A percentile compares a stretch with the other conserved stretches of the same genome.
phyloP scores from a whole-genome alignment of 2,888 invertebrate species.

The Colostygia pectinataria region DNA sequence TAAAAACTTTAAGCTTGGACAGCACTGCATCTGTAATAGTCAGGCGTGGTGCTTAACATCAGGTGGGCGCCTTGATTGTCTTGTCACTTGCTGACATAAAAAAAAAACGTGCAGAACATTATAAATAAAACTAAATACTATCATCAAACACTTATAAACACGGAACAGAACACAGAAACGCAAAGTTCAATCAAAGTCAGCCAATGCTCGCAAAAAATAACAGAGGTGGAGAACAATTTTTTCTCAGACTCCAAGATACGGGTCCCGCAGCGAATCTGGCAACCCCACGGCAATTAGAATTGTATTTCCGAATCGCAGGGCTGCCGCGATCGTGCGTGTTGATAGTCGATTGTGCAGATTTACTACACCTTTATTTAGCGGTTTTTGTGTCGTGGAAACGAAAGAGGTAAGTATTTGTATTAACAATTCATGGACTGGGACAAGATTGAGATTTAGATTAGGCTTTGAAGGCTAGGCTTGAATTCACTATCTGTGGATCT shows the following conservation, averaged over 20 bases:
- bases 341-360: conserved; percentile 30
- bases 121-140: too few species aligned
- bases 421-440: too few species aligned
- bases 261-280: conserved; percentile 57
- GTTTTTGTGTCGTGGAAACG: conserved; percentile 23
- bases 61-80: too few species aligned
- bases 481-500: too few species aligned
- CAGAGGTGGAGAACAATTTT: conserved; percentile 4
- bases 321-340: conserved; percentile 33
- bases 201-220: conserved; percentile 26
- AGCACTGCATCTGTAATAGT: too few species aligned
- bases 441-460: too few species aligned
- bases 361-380: conserved; percentile 25
- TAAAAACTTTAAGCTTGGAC: too few species aligned
- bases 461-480: too few species aligned
- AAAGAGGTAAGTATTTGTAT: neutral
- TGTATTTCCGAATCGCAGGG: conserved; percentile 46
- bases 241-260: conserved; percentile 46
- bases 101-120: too few species aligned
- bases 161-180: neutral
- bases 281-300: conserved; percentile 49
- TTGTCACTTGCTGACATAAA: too few species aligned
- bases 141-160: too few species aligned
- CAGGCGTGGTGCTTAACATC: too few species aligned
- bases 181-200: conserved; percentile 13